Evolutionary conservation across 2,888 invertebrate genomes (phyloP).

Genomic region (Eulithis testata): DNA sequence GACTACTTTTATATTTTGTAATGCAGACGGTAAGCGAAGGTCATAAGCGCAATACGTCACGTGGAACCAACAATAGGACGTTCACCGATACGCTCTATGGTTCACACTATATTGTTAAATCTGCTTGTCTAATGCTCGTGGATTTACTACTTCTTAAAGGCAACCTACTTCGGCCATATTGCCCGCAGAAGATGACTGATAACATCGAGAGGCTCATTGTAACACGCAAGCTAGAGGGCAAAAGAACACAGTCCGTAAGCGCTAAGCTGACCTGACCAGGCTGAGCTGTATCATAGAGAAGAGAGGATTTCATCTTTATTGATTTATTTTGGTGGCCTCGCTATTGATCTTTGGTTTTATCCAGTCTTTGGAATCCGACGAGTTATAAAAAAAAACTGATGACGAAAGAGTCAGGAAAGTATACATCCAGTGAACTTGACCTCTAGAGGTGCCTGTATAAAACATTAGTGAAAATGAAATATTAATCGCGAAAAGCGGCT

Average conservation of each 20-base stretch:
- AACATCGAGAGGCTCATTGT: too few species aligned
- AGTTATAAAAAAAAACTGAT: too few species aligned
- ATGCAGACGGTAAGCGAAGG: slow-evolving; percentile 57
- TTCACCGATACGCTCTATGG: slow-evolving; percentile 69
- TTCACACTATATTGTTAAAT: slow-evolving; percentile 45
- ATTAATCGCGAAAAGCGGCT: slow-evolving; percentile 37
- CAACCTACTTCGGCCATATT: background rate
- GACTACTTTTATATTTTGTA: slow-evolving; percentile 19
- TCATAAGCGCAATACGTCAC: slow-evolving; percentile 56
- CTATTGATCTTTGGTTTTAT: too few species aligned
- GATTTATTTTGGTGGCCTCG: too few species aligned
- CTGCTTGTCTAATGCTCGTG: slow-evolving; percentile 33
- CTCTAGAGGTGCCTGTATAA: background rate
- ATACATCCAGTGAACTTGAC: background rate
- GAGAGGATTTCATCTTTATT: too few species aligned
- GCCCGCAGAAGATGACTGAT: background rate
- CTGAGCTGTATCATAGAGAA: too few species aligned
- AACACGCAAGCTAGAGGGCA: too few species aligned
- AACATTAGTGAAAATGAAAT: slow-evolving; percentile 28
- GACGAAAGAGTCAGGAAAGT: background rate
- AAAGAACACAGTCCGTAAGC: too few species aligned
- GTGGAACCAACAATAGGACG: slow-evolving; percentile 61
- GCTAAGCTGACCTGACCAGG: too few species aligned
- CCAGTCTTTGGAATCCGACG: too few species aligned
- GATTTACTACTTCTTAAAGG: slow-evolving; percentile 18